Evolutionary conservation across 2,797 vertebrate species (phyloP), one percentile per base, ranked within the genome.

Genomic region (Sebastes glaucus): DNA sequence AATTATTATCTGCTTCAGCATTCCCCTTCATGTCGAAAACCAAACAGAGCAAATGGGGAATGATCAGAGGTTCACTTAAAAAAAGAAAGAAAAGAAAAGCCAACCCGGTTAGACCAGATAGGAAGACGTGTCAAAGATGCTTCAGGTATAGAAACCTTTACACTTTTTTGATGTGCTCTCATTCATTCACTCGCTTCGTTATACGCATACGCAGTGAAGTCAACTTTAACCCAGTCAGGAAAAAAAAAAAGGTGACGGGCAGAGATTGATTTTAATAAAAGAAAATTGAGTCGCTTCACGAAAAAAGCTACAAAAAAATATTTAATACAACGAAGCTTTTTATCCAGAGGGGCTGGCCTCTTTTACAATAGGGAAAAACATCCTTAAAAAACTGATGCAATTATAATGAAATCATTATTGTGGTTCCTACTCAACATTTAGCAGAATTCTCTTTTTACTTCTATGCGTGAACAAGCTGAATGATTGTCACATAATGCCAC

Each of bases 21-120:
- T 89, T 87, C 82, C 80, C 78, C 80, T 91, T 91, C 64, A 91
- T 92, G 87, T 87, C 74, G 80, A 67, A 92, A 82, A 84, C 78
- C 87, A 88, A 91, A 89, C 77, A 82, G 87, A 79, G 81, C 83
- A 87, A 87, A 90, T 38, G 67, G 82, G 70, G 55, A 84, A 80
- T 68, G 70, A 90, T 91, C 85, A 85, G 87, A 90, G 74, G 75
- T 74, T 87, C 18, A 67, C 64, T 61, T 8, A 32, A 13, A 53
- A 60, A 32, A 55, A 25, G 2, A 46, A 46, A 65, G 1, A 18
- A 59, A 46, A 18, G 2, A 2, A 2, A 77, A 11, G 42, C 42
- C 42, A 46, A 52, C 7, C 46, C 66, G 57, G 72, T 71, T 74
- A 38, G 60, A 79, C 18, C 25, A 71, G 63, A 65, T 57, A 16